phyloP scores from a whole-genome alignment of 2,113 vertebrate genomes.

The Micronycteris hirsuta region DNA sequence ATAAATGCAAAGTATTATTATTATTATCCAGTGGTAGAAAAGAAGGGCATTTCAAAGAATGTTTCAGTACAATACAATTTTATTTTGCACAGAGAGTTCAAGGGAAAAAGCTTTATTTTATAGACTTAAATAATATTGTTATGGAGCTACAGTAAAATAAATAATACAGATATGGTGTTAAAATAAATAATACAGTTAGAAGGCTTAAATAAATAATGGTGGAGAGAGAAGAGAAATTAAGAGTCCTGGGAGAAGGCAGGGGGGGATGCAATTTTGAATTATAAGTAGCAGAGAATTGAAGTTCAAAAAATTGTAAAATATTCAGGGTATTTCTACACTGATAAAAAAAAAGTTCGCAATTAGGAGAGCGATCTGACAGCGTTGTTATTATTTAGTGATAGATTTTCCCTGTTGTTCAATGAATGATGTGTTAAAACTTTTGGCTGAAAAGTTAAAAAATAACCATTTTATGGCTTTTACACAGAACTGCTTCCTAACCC shows the following conservation, averaged over 20 bases:
- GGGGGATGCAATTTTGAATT: constrained; percentile 71
- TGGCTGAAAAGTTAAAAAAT: constrained; percentile 11
- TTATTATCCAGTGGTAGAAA: constrained; percentile 72
- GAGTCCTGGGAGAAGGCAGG: constrained; percentile 63
- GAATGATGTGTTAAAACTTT: background rate
- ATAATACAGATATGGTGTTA: constrained; percentile 78
- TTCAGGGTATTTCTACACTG: constrained; percentile 28
- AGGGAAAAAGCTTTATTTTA: constrained; percentile 76
- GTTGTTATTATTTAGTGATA: constrained; percentile 2
- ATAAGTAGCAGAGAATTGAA: constrained; percentile 59
- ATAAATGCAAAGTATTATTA: constrained; percentile 77
- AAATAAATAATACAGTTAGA: constrained; percentile 79
- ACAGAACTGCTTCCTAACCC: background rate
- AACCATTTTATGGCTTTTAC: background rate
- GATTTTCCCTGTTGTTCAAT: background rate
- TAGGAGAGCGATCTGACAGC: background rate
- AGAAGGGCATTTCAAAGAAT: constrained; percentile 77
- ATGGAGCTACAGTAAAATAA: constrained; percentile 77
- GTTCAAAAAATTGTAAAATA: constrained; percentile 60
- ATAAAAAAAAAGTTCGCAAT: background rate
- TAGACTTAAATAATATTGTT: constrained; percentile 78
- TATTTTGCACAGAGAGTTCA: constrained; percentile 74
- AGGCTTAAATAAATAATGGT: constrained; percentile 77
- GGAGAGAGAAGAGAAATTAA: constrained; percentile 73
- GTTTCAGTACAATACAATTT: constrained; percentile 75